Conservation (phyloP, 1,140 invertebrate genomes). For the Probaryconus sp. region DNA sequence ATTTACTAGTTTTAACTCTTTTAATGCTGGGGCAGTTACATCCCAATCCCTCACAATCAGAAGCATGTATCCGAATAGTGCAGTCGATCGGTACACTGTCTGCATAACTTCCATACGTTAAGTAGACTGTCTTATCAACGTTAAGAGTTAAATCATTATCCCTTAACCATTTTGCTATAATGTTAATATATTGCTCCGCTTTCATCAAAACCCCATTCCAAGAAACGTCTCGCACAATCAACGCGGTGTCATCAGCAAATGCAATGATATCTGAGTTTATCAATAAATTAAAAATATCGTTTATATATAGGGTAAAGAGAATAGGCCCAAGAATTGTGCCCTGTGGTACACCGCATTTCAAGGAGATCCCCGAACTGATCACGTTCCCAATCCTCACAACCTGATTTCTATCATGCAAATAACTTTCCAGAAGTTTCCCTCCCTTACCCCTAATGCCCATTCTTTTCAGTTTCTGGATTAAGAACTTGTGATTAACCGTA, state of each 20-base stretch:
- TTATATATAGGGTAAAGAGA: slow-evolving; percentile 3
- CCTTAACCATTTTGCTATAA: slow-evolving; percentile 1
- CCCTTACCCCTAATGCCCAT: slow-evolving; percentile 1
- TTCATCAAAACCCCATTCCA: not conserved
- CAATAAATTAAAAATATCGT: slow-evolving; percentile 1
- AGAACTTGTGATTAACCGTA: too few species aligned
- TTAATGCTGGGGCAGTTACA: too few species aligned
- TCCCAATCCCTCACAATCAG: too few species aligned
- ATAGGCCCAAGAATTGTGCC: slow-evolving; percentile 7
- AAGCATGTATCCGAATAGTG: not conserved
- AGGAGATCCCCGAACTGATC: too few species aligned
- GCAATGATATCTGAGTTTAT: not conserved
- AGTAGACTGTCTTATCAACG: slow-evolving; percentile 17
- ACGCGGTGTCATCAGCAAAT: slow-evolving; percentile 25
- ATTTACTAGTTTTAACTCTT: too few species aligned
- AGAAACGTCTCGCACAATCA: not conserved
- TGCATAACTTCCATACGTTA: slow-evolving; percentile 15
- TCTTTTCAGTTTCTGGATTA: not conserved
- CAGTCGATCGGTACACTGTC: slow-evolving; percentile 2
- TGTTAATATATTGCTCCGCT: not conserved
- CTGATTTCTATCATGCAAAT: not conserved
- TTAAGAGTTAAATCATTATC: slow-evolving; percentile 22
- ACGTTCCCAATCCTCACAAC: not conserved
- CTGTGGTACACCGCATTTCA: not conserved
- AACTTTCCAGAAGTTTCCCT: too few species aligned